Percentiles rank a stretch among this genome's conserved stretches.
These are phyloP conservation scores for Hirudinaria manillensis DNA, from an alignment of 2,888 invertebrate genomes.

Conservation along the genomic window DNA sequence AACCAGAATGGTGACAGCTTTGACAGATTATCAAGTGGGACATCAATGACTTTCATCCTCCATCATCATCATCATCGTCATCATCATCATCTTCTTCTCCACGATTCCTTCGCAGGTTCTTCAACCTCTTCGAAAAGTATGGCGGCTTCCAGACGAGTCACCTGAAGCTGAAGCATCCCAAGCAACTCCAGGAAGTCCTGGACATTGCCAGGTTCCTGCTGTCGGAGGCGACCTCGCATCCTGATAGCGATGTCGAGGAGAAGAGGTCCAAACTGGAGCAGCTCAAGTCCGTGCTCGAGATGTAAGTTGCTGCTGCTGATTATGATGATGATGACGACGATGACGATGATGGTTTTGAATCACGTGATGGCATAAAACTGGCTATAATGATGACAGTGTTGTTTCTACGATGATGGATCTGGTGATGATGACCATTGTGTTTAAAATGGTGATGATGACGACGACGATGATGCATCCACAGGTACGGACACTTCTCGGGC, in stretches of 20 bases:
- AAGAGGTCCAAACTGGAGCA: slow-evolving; percentile 94
- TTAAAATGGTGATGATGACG: background rate
- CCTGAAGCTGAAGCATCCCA: slow-evolving; percentile 92
- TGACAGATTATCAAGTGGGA: background rate
- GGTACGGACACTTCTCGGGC: slow-evolving; percentile 82
- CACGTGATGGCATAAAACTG: too few relatives aligned
- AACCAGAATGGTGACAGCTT: too few relatives aligned
- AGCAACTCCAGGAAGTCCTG: slow-evolving; percentile 73
- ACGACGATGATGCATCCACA: slow-evolving; percentile 34
- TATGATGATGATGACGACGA: background rate
- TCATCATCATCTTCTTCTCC: slow-evolving; percentile 13
- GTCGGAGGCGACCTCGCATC: slow-evolving; percentile 32
- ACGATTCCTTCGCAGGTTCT: slow-evolving; percentile 65
- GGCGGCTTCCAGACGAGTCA: slow-evolving; percentile 87
- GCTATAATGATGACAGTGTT: too few relatives aligned
- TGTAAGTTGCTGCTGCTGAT: slow-evolving; percentile 74
- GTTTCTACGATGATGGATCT: background rate
- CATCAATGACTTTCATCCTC: background rate
- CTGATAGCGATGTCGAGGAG: slow-evolving; percentile 85
- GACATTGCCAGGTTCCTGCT: slow-evolving; percentile 73
- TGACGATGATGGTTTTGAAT: slow-evolving; percentile 1
- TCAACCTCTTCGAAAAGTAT: slow-evolving; percentile 95
- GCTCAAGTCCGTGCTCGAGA: slow-evolving; percentile 95
- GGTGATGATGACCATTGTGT: background rate
- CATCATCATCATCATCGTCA: slow-evolving; percentile 12